Base-by-base conservation (phyloP, 2,113 vertebrate species). In the Ailuropoda melanoleuca region DNA sequence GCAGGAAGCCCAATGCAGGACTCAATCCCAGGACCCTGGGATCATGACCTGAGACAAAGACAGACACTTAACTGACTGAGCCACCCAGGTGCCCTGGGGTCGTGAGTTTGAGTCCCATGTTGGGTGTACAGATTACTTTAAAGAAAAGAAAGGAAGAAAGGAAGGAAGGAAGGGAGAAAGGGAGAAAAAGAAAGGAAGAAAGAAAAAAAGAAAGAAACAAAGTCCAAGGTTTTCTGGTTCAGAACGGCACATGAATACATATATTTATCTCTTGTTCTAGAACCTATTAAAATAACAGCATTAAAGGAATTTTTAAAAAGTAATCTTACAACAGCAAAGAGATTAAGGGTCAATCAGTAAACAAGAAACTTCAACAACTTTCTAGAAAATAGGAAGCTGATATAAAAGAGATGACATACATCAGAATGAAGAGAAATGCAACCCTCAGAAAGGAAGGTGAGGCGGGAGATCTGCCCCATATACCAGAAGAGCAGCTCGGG, bases 351-450 rank as follows among this genome's bases (percentile, higher is more conserved):
- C 37, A 56, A 85, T 75, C 23, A 46, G 14, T 90, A 62, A 94
- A 72, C 7, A 94, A 55, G 18, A 70, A 37, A 72, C 46, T 50
- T 83, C 31, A 93, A 82, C 4, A 50, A 60, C 72, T 72, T 31
- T 86, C n/a, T 90, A 72, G 43, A 74, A 94, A 96, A 94, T 46
- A 13, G 19, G 56, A 95, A 82, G 46, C 6, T 56, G 39, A 88
- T 8, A 3, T 31, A 53, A 87, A 29, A 81, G 39, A 88, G 55
- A 18, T 31, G 19, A 89, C 1, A 55, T 77, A 53, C 0, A 50
- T 24, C 12, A 60, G 56, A 93, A 82, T 66, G 43, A 87, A 87
- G 50, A 19, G 48, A 91, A 92, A 87, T 2, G 3, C 11, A 90
- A 53, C 55, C 13, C 34, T 26, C 70, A 4, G 10, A 87, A 87